Base-by-base conservation (phyloP, 2,797 vertebrate genomes). In the Cyclopterus lumpus region DNA sequence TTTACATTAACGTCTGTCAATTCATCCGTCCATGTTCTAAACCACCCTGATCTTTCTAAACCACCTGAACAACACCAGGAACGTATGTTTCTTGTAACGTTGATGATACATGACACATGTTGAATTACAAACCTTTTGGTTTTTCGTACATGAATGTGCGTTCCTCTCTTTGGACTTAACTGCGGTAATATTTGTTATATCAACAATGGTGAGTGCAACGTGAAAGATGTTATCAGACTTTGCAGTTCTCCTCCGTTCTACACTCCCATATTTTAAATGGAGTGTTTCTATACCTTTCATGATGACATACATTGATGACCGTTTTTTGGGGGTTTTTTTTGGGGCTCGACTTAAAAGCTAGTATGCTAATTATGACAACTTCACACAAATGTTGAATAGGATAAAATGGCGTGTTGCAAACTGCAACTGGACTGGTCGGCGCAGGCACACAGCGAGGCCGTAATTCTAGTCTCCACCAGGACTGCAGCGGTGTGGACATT, bases 1-100 rank as follows among this genome's bases (percentile, higher is more conserved):
- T 55, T 8, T 61, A 51, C 48, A 7, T 80, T 34, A 60, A 72
- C 71, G 68, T 73, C 71, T 65, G 67, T 86, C 65, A 42, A 18
- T 73, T 71, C 54, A 64, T 73, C 40, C 3, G 6, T 61, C 46
- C 16, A 10, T 51, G 49, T 68, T 68, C 44, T 62, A 66, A 86
- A 78, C 61, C 36, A 61, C 28, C 10, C 10, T 46, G 28, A 44
- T 63, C 44, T 46, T 42, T 72, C 49, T 57, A 34, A 80, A 62
- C 42, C 38, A 59, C 12, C n/a, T 70, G 42, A 70, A 63, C 69
- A 24, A 22, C 69, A 60, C 73, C 67, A 71, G 24, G 30, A 38
- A 38, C 30, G 2, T 69, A 0, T 61, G 48, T 42, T 58, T 53
- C 28, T 64, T 34, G 34, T 79, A 59, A 5, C 1, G 22, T n/a